Base-by-base conservation (phyloP, 2,888 invertebrate genomes). In the Argyresthia goedartella region DNA sequence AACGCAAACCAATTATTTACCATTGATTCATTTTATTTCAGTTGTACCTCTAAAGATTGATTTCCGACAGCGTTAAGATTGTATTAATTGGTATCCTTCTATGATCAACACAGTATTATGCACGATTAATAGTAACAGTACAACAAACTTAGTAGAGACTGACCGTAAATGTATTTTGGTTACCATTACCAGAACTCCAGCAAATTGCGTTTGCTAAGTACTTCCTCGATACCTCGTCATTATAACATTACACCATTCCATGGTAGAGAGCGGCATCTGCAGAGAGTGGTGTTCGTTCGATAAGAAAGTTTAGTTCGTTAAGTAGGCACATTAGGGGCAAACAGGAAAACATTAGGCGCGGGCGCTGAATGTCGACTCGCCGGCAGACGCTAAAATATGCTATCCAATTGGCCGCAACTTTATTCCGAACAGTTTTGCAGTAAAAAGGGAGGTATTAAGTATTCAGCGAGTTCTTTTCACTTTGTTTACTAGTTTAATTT, bases 241-340 rank as follows among this genome's bases (percentile, higher is more conserved):
- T 11, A 41, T 11, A 11, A 41, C 11, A 41, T 41, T 41, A 13
- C 13, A 6, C 25, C 25, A 25, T 25, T 25, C 6, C 25, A 25
- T 25, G 25, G 25, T 25, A 47, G 47, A 13, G 13, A 47, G 33
- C 13, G 13, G 47, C 47, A 47, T 47, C 47, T 47, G 47, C 10
- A 16, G 25, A 60, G 64, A 62, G 69, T 61, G 63, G 67, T 74
- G 78, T 78, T 71, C 70, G 73, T 72, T 69, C 68, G 81, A 84
- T 82, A 82, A 81, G 79, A 82, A 81, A 81, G 75, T 82, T 81
- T 73, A 78, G 78, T 81, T 81, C 71, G 75, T 80, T 82, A 81
- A 81, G 80, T 81, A 80, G 81, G 73, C 73, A 81, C 84, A 81
- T 82, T 82, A 81, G 71, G 76, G 71, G 67, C 44, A 70, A 78